Base-by-base conservation (phyloP, 2,113 vertebrate genomes). In the Bombycilla garrulus region DNA sequence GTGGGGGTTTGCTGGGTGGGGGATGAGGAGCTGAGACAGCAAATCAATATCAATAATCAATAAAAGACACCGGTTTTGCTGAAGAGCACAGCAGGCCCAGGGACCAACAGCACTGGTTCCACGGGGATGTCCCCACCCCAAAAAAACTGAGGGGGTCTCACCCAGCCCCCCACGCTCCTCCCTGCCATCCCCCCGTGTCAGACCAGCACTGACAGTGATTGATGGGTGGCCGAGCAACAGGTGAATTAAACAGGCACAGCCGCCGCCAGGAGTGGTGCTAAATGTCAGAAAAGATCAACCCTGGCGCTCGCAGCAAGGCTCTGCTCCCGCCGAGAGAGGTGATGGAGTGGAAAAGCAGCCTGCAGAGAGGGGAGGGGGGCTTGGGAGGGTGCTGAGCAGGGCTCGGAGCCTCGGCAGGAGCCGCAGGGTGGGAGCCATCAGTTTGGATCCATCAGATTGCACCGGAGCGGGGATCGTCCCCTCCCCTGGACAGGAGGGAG, bases 251-350 rank as follows among this genome's bases (percentile, higher is more conserved):
- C 60, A 90, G 90, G 76, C 78, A 5, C 88, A 12, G 6, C 25
- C 28, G 28, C 88, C 16, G 48, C 78, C 89, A 90, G 31, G 45
- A 90, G 73, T 19, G 54, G 95, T 29, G 51, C 86, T 90, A 95
- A 97, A 97, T 95, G 95, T 95, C 97, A 97, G 81, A 93, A 93
- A 95, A 96, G 91, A 97, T 96, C 94, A 97, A 44, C 66, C 81
- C 58, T 53, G 28, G 31, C 28, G 28, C 15, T 53, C 51, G 11
- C 17, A 93, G 61, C 54, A 2, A 5, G 62, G 72, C 80, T 92
- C 86, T 58, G 67, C 90, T 57, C 40, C 92, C 1, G 6, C 87
- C 31, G 58, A 83, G 91, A 1, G 15, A 57, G 83, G 87, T 70
- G 88, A 92, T 95, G 93, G 72, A 80, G 89, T 67, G 76, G 90